Base-by-base conservation (phyloP, 2,113 vertebrate genomes). In the Clarias batrachus region DNA sequence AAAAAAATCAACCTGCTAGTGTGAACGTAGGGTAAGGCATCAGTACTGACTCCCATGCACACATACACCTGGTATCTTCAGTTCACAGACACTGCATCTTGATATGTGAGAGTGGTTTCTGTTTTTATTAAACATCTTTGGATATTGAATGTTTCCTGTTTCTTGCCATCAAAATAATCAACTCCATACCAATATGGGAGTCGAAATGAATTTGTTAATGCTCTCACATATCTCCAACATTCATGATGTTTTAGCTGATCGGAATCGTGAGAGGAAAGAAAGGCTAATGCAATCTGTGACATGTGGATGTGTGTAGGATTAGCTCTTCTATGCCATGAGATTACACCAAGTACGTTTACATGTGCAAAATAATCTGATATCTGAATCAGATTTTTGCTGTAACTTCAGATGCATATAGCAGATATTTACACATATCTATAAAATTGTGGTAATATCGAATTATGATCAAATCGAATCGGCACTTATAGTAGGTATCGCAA, bases 51-150 rank as follows among this genome's bases (percentile, higher is more conserved):
- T 81, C 63, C 25, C 89, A 88, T 89, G 84, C 89, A 89, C 48
- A 80, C 65, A 78, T 81, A 81, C 74, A 86, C n/a, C 80, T 19
- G 74, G 63, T 83, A 76, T 82, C 78, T 63, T 83, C 60, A 77
- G 57, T 85, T 25, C 33, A 81, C 60, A 23, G 25, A 30, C 77
- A 81, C 73, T n/a, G 23, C 21, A 56, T 87, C 60, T 82, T 60
- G 83, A 83, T 81, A 88, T 88, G 89, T 81, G 84, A 88, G 86
- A 89, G 86, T 70, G 81, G 74, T 74, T 84, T 83, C 37, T 54
- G 54, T 23, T 56, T 70, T 71, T 74, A 37, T 68, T 25, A 78
- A 78, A 77, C 52, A 63, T 30, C 52, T 86, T 80, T 88, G 81
- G 84, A 54, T 86, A 81, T 41, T 23, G 11, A 37, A 77, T 14